These are phyloP conservation scores for Spisula solida DNA, from an alignment of 2,888 invertebrate genomes.

Conservation along the genomic window DNA sequence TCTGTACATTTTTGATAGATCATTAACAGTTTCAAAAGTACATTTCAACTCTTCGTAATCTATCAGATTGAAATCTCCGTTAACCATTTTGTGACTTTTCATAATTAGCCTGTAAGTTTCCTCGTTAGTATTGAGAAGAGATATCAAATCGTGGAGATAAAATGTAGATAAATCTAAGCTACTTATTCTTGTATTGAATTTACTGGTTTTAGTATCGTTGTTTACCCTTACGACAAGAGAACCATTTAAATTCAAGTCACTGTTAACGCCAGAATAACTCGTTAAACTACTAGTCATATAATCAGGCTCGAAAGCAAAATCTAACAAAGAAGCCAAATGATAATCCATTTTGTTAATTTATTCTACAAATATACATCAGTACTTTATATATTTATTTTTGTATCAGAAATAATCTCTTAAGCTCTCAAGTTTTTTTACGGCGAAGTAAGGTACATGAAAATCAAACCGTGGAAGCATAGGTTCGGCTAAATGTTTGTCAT, in stretches of 20 bases:
- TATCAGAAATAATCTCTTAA: slow-evolving; percentile 6
- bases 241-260: background rate
- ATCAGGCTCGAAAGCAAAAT: slow-evolving; percentile 11
- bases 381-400: background rate
- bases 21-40: slow-evolving; percentile 9
- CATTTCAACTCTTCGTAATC: slow-evolving; percentile 28
- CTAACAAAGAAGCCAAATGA: background rate
- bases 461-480: slow-evolving; percentile 14
- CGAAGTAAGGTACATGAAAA: background rate
- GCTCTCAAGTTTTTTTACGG: slow-evolving; percentile 19
- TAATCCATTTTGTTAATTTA: slow-evolving; percentile 17
- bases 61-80: slow-evolving; percentile 21
- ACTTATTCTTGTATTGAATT: background rate
- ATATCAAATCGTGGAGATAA: slow-evolving; percentile 2
- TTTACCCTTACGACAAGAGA: background rate
- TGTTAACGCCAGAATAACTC: background rate
- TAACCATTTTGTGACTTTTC: background rate
- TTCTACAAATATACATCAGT: too few relatives aligned
- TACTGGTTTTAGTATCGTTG: background rate
- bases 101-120: background rate
- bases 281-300: slow-evolving; percentile 19
- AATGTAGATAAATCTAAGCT: background rate
- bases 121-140: background rate
- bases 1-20: slow-evolving; percentile 27
- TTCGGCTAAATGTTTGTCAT: slow-evolving; percentile 34